phyloP scores from a whole-genome alignment of 2,888 invertebrate genomes.

The Ypsolopha sequella region DNA sequence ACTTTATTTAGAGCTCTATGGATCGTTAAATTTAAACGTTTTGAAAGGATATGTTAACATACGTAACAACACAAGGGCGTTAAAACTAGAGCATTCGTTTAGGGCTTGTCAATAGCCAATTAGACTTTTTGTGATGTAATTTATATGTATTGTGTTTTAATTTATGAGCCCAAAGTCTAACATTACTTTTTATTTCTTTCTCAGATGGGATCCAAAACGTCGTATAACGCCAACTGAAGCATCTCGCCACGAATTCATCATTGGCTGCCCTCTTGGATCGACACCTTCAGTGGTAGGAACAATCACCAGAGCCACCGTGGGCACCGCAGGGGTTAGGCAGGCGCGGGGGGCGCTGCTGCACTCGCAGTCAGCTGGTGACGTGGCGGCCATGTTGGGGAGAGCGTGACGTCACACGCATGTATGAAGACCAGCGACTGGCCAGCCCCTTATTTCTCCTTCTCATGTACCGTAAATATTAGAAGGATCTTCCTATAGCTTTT shows the following conservation, averaged over 20 bases:
- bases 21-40: too few relatives aligned
- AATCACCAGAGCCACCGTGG: conserved; percentile 40
- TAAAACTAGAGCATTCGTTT: too few relatives aligned
- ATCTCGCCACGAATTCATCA: conserved; percentile 86
- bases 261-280: conserved; percentile 53
- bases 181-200: conserved; percentile 15
- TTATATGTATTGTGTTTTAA: too few relatives aligned
- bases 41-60: too few relatives aligned
- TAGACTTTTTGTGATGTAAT: too few relatives aligned
- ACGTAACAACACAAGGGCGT: too few relatives aligned
- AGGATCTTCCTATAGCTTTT: neutral
- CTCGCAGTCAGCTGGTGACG: conserved; percentile 75
- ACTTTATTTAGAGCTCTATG: too few relatives aligned
- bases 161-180: too few relatives aligned
- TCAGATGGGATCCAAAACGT: conserved; percentile 92
- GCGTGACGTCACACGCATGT: conserved; percentile 60
- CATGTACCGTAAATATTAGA: neutral
- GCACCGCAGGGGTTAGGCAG: conserved; percentile 33
- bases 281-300: conserved; percentile 60
- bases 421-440: neutral
- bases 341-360: conserved; percentile 62
- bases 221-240: conserved; percentile 94
- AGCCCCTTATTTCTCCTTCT: neutral
- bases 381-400: conserved; percentile 73
- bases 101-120: too few relatives aligned